Conservation (phyloP, 2,113 vertebrate genomes). For the Bos indicus region DNA sequence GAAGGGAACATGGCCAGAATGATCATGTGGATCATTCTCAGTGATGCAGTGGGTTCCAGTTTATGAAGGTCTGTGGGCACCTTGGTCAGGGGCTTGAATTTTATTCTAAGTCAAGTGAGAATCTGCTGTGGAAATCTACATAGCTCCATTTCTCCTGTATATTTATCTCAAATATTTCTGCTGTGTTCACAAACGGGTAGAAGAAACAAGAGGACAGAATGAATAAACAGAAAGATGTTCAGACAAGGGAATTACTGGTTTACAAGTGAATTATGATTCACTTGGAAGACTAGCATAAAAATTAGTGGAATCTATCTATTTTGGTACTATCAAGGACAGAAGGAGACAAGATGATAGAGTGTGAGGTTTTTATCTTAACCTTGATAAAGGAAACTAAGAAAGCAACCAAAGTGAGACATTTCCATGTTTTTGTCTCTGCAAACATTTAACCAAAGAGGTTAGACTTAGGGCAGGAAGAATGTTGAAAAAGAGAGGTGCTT, state of each 20-base stretch:
- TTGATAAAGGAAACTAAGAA: background rate
- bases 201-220: background rate
- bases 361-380: background rate
- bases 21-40: background rate
- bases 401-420: background rate
- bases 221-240: background rate
- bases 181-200: background rate
- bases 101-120: background rate
- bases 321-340: background rate
- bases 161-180: background rate
- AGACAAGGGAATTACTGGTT: background rate
- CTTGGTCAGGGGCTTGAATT: background rate
- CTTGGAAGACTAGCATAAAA: background rate
- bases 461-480: background rate
- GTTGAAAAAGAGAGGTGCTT: fast-evolving
- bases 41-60: background rate
- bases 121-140: background rate
- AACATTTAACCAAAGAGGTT: background rate
- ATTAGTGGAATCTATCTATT: background rate
- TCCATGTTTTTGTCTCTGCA: background rate
- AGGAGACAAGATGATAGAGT: background rate
- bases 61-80: background rate
- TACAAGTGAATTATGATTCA: background rate
- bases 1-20: fast-evolving
- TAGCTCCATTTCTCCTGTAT: background rate